phyloP scores from a whole-genome alignment of 2,113 vertebrate genomes.

The Hypomesus transpacificus region DNA sequence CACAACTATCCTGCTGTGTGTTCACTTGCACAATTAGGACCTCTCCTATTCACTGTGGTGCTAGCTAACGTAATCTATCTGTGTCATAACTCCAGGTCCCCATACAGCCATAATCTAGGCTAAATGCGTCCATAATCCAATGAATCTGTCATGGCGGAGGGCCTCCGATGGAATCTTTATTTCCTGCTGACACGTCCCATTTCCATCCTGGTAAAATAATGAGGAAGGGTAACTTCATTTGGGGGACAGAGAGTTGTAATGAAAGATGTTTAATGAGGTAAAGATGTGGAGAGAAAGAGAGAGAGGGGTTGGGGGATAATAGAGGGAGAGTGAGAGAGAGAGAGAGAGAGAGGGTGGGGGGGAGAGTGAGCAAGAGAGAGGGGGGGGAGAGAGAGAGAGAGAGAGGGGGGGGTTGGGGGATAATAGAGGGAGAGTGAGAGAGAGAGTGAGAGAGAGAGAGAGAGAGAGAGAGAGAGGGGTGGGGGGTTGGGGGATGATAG shows the following conservation, averaged over 20 bases:
- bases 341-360: background rate
- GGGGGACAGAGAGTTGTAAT: constrained; percentile 46
- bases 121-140: constrained; percentile 64
- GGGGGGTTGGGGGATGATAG: background rate
- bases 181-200: constrained; percentile 60
- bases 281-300: constrained; percentile 1
- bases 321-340: background rate
- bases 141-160: constrained; percentile 63
- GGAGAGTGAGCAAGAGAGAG: background rate
- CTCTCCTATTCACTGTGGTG: constrained; percentile 39
- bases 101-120: constrained; percentile 55
- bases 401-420: background rate
- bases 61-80: constrained; percentile 61
- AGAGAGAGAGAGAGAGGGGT: background rate
- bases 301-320: background rate
- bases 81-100: constrained; percentile 56
- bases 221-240: constrained; percentile 57
- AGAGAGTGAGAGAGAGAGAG: background rate
- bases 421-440: background rate
- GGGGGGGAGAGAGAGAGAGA: background rate
- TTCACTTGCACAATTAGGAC: constrained; percentile 47
- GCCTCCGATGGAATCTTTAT: constrained; percentile 51
- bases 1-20: constrained; percentile 20
- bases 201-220: constrained; percentile 54
- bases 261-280: constrained; percentile 52